These are phyloP conservation scores for Clarias fuscus DNA, from an alignment of 2,797 vertebrate species.

Conservation along the genomic window DNA sequence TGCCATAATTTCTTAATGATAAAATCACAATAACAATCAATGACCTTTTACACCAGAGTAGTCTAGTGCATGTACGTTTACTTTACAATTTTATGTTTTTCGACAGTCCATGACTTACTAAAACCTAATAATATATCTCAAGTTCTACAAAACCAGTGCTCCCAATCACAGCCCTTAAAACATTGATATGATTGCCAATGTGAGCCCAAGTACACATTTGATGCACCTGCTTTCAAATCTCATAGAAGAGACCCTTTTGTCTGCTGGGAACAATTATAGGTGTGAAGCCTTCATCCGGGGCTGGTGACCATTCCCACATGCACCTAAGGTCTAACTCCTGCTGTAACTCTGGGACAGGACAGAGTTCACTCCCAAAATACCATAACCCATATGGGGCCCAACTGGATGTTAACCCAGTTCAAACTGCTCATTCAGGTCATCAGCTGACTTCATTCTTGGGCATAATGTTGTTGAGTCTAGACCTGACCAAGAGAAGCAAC, in stretches of 20 bases:
- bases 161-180: background rate
- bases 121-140: background rate
- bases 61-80: too few species aligned
- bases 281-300: background rate
- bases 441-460: too few species aligned
- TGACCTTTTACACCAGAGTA: too few species aligned
- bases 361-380: background rate
- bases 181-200: background rate
- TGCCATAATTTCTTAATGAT: too few species aligned
- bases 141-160: background rate
- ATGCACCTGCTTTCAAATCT: background rate
- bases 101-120: too few species aligned
- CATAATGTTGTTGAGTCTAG: too few species aligned
- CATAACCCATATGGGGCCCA: background rate
- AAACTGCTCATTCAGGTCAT: too few species aligned
- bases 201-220: background rate
- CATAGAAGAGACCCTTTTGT: background rate
- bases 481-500: too few species aligned
- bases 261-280: background rate
- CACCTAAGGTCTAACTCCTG: background rate
- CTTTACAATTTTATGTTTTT: too few species aligned
- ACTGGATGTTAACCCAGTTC: background rate
- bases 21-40: too few species aligned
- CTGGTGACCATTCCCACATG: background rate
- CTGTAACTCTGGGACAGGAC: background rate